Evolutionary conservation across 2,888 invertebrate species (phyloP), one percentile per base, ranked within the genome.

Genomic region (Lithosia quadra): DNA sequence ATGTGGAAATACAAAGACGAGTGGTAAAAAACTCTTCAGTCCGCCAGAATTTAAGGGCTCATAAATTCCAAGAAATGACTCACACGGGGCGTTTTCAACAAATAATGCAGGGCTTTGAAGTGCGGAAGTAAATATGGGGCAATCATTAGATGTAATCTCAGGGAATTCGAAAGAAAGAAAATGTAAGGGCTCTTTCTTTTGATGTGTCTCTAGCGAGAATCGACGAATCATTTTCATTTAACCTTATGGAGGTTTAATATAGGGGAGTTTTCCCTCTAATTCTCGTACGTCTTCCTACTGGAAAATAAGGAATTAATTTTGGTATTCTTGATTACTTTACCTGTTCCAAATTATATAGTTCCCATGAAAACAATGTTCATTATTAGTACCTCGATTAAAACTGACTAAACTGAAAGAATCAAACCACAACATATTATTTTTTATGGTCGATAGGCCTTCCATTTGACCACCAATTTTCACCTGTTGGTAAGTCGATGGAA

Each of bases 71-170:
- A 43, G 64, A 61, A 79, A 81, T 73, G 71, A 69, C 71, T 67
- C 75, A 68, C 70, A 73, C 60, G 75, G 72, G 77, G 62, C 70
- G 66, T 67, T 72, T 70, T 69, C 69, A 77, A 24, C 60, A 71
- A 78, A 81, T 72, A 76, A 71, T 39, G 68, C 63, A 68, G 34
- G 63, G 39, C 70, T 81, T 68, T 67, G 67, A 71, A 77, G 67
- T 43, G 21, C 58, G 68, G 67, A 77, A 72, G 75, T 73, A 81
- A 81, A 81, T 79, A 81, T 76, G 75, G 68, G 49, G 69, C 21
- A 65, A 78, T 76, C 69, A 72, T 76, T 72, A 71, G 69, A 76
- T 80, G 69, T 70, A 80, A 81, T 75, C 73, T 76, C 33, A 58
- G 69, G 1, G 61, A 76, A 67, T 73, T 74, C 69, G 33, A 60